Evolutionary conservation across 2,113 vertebrate genomes (phyloP).

Genomic region (Anoura caudifer): DNA sequence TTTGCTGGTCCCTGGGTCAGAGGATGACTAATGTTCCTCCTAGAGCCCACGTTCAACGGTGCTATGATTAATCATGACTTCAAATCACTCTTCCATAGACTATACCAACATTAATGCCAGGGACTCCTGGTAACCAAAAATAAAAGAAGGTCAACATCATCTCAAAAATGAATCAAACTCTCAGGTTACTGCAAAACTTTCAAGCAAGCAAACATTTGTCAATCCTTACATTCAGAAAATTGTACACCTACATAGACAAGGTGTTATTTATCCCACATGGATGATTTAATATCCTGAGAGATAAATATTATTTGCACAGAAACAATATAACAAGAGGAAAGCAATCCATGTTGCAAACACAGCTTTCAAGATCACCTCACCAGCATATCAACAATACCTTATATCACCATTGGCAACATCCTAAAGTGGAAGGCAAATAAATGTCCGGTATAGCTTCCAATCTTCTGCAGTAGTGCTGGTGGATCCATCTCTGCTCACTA

Average conservation of each 20-base stretch:
- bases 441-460: conserved; percentile 31
- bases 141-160: conserved; percentile 36
- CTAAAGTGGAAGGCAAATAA: conserved; percentile 63
- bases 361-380: conserved; percentile 67
- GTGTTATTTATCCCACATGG: conserved; percentile 77
- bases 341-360: conserved; percentile 57
- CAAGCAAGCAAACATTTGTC: conserved; percentile 73
- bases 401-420: conserved; percentile 55
- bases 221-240: conserved; percentile 78
- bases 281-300: conserved; percentile 70
- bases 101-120: not conserved
- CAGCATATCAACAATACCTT: conserved; percentile 23
- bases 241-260: conserved; percentile 75
- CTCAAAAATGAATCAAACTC: conserved; percentile 60
- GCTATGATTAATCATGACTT: not conserved
- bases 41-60: not conserved
- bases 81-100: not conserved
- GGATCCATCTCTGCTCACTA: not conserved
- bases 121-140: not conserved
- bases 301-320: conserved; percentile 79
- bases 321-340: conserved; percentile 68
- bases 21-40: not conserved
- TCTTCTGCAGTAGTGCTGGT: not conserved
- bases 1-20: not conserved
- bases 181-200: conserved; percentile 66